Evolutionary conservation across 2,113 vertebrate genomes (phyloP), one percentile per base, ranked within the genome.

Genomic region (Chlorocebus sabaeus): DNA sequence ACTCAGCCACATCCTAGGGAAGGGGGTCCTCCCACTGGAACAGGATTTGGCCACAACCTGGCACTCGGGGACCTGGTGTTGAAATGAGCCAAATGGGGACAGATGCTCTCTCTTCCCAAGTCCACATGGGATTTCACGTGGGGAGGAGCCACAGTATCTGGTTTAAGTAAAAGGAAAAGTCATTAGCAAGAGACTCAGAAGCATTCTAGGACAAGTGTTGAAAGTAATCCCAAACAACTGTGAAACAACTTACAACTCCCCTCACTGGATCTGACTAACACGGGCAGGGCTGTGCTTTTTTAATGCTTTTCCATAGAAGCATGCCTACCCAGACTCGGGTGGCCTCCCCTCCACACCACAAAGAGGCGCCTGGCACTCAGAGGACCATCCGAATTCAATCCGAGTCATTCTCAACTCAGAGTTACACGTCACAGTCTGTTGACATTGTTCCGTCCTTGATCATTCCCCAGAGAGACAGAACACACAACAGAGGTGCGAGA

Each of bases 61-160:
- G 50, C 75, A 76, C 85, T 92, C 88, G 67, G 93, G 93, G 85
- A 40, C 48, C 48, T 43, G 45, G 25, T 7, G 59, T n/a, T 40
- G 25, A 68, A 89, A 27, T 5, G 18, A 95, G 92, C 38, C 64
- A 97, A 80, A 92, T 22, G 72, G 38, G 45, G 79, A 76, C 23
- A 97, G 84, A 95, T 91, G 40, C n/a, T 93, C 61, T 89, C 35
- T 52, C 8, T 73, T 59, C 67, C 95, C 94, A 43, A 27, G 68
- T 87, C 79, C 93, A 43, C 25, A 70, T 89, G 67, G 0, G 4
- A 64, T 48, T 40, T 95, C 0, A 0, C 13, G 76, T 96, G 82
- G 0, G 0, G 96, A 96, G 59, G 55, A 45, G 27, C 50, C 8
- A 38, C 12, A 35, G 17, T 72, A 68, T 25, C 78, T 93, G 61